phyloP scores from a whole-genome alignment of 2,797 vertebrate genomes.

The Acrossocheilus wenchowensis region DNA sequence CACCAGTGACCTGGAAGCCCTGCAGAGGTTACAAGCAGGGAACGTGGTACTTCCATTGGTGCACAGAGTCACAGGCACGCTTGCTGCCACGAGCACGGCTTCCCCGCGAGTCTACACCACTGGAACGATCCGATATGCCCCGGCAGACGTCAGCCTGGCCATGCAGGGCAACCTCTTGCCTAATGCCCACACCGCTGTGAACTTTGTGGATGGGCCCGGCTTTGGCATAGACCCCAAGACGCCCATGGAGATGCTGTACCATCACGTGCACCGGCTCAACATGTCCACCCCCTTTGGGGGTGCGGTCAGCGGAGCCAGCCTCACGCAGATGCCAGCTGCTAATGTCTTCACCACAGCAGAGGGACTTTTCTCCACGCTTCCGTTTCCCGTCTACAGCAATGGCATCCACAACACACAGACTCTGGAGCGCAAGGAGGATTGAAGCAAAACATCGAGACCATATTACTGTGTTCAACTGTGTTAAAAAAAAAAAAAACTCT shows the following conservation, averaged over 20 bases:
- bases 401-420: slow-evolving; percentile 96
- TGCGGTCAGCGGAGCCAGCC: slow-evolving; percentile 84
- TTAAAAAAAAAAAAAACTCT: slow-evolving; percentile 71
- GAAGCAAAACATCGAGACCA: slow-evolving; percentile 81
- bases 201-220: slow-evolving; percentile 93
- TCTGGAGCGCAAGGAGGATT: slow-evolving; percentile 98
- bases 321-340: slow-evolving; percentile 92
- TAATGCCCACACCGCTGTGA: slow-evolving; percentile 84
- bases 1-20: slow-evolving; percentile 93
- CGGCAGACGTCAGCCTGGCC: slow-evolving; percentile 95
- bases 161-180: slow-evolving; percentile 97
- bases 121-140: slow-evolving; percentile 98
- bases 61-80: slow-evolving; percentile 92
- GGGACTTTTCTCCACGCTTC: slow-evolving; percentile 98
- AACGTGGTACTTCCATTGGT: slow-evolving; percentile 95
- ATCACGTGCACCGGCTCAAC: slow-evolving; percentile 98
- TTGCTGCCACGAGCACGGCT: slow-evolving; percentile 89
- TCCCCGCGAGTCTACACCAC: slow-evolving; percentile 97
- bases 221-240: slow-evolving; percentile 98
- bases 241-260: slow-evolving; percentile 99
- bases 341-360: slow-evolving; percentile 98
- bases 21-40: slow-evolving; percentile 94
- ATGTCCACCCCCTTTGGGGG: slow-evolving; percentile 86
- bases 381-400: slow-evolving; percentile 98
- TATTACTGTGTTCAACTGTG: slow-evolving; percentile 89